Evolutionary conservation across 2,113 vertebrate species (phyloP), one percentile per base, ranked within the genome.

Genomic region (Ptilorrhoa leucosticta): DNA sequence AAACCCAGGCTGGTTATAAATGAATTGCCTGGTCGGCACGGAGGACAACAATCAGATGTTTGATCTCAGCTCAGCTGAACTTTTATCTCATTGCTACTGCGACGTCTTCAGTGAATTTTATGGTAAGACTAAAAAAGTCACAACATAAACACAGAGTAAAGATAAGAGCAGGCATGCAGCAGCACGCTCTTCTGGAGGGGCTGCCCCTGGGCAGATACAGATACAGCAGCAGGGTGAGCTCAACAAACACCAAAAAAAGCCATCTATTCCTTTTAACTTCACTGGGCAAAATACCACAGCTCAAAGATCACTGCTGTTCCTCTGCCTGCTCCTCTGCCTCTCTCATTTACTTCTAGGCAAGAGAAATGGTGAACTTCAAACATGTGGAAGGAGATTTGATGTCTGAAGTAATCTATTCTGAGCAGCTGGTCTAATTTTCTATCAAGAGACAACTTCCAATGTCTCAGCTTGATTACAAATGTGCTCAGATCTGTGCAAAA

Each of bases 321-420:
- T 88, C 89, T 76, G 50, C 45, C 83, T 80, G 30, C 47, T 91
- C 56, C 47, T 87, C 53, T 87, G 65, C 84, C 57, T 57, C 42
- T 73, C 84, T 71, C 71, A 42, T 61, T 85, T 72, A 63, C 66
- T 88, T 58, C 39, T 28, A 60, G 39, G 44, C 51, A 77, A 66
- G 68, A 66, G 42, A 93, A 91, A 80, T 5, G 23, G 48, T 30
- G 75, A 85, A 31, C 75, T 70, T 90, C 79, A 63, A 73, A 85
- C 61, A 48, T 1, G 26, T 73, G 75, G 78, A 56, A 56, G 64
- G 68, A 83, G 93, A 92, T 50, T 47, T 92, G 90, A 68, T 78
- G 85, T 88, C 90, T 90, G 71, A 80, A 91, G 58, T 91, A 85
- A 97, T 88, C 91, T 93, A 31, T 70, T 88, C 75, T 73, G 90